Conservation (phyloP, 2,888 invertebrate species). For the Drosophila imparisetae region DNA sequence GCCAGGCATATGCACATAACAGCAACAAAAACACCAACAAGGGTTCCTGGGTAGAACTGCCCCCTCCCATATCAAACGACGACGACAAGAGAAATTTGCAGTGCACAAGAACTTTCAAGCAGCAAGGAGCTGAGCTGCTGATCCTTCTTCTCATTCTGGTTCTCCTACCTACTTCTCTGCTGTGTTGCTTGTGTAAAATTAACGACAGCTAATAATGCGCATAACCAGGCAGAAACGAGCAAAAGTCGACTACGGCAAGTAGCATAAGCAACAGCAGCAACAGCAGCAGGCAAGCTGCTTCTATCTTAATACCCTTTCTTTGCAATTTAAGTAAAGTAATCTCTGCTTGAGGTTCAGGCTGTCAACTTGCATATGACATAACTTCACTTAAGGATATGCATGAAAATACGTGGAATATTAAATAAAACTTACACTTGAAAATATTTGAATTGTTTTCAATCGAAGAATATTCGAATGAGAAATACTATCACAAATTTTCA, state of each 20-base stretch:
- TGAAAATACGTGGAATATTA: neutral
- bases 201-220: slow-evolving; percentile 81
- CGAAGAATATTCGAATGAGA: neutral
- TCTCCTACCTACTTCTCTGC: neutral
- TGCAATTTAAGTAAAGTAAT: fast-evolving
- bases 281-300: slow-evolving; percentile 26
- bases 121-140: slow-evolving; percentile 28
- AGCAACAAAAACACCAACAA: slow-evolving; percentile 13
- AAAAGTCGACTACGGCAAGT: slow-evolving; percentile 47
- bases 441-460: neutral
- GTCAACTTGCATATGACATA: neutral
- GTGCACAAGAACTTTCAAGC: slow-evolving; percentile 45
- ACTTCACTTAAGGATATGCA: too few species aligned
- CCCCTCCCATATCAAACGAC: slow-evolving; percentile 39
- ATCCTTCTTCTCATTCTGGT: neutral
- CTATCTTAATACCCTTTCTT: slow-evolving; percentile 32
- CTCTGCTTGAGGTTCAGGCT: neutral
- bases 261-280: slow-evolving; percentile 30
- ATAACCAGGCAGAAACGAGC: slow-evolving; percentile 66
- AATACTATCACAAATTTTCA: neutral
- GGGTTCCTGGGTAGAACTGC: neutral
- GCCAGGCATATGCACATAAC: slow-evolving; percentile 55
- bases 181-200: slow-evolving; percentile 67
- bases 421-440: neutral
- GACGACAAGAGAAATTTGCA: slow-evolving; percentile 74